Conservation (phyloP, 1,140 invertebrate genomes). For the Leucophenga varia region DNA sequence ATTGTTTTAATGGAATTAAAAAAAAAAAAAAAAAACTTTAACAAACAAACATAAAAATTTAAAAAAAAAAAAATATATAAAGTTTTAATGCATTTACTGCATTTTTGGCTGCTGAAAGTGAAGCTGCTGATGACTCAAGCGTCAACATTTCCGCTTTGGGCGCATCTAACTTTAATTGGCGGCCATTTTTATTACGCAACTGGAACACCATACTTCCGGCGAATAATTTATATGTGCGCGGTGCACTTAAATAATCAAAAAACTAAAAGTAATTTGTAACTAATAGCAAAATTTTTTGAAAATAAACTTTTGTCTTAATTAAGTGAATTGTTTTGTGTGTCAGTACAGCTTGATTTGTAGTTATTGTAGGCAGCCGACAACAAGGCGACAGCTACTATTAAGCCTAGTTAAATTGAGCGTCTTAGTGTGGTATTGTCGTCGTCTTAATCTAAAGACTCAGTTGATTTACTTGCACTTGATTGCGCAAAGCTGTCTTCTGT, state of each 20-base stretch:
- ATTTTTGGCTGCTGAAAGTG: conserved; percentile 37
- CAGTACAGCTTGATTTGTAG: not conserved
- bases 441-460: no score
- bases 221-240: conserved; percentile 47
- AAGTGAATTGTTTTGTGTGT: not conserved
- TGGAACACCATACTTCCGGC: conserved; percentile 51
- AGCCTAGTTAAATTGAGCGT: not conserved
- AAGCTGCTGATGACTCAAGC: conserved; percentile 15
- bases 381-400: not conserved
- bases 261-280: no score
- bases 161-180: conserved; percentile 48
- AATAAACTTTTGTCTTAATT: not conserved
- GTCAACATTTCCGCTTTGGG: not conserved
- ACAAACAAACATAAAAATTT: conserved; percentile 1
- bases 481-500: no score
- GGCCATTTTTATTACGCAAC: conserved; percentile 49
- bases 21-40: conserved; percentile 32
- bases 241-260: conserved; percentile 38
- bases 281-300: not conserved
- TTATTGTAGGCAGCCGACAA: not conserved
- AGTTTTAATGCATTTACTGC: conserved; percentile 45
- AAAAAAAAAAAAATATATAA: conserved; percentile 19
- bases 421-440: no score
- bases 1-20: conserved; percentile 53
- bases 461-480: no score